Evolutionary conservation across 1,140 invertebrate species (phyloP).

Genomic region (Solen grandis): DNA sequence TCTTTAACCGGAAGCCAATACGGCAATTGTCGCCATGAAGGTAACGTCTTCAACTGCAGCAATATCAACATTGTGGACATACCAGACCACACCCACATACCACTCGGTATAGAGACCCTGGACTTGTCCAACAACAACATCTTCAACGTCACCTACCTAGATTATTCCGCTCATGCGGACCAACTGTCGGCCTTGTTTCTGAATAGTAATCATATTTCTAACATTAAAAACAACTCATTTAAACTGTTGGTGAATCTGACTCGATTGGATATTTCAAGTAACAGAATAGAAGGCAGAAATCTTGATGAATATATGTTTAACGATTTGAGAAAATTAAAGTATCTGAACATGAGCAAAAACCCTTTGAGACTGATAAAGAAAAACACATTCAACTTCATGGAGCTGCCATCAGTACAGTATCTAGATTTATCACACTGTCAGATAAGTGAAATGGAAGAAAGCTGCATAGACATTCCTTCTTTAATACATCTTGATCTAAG

Average conservation of each 20-base stretch:
- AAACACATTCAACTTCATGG: constrained; percentile 23
- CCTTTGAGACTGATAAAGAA: constrained; percentile 20
- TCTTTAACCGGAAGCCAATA: too few species aligned
- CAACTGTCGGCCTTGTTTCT: constrained; percentile 1
- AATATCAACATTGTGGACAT: background rate
- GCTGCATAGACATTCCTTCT: constrained; percentile 25
- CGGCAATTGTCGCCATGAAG: background rate
- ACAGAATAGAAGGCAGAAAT: constrained; percentile 12
- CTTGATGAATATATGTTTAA: constrained; percentile 40
- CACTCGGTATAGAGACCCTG: background rate
- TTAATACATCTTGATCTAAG: constrained; percentile 35
- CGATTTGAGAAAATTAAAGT: constrained; percentile 21
- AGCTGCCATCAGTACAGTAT: constrained; percentile 8
- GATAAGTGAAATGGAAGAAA: constrained; percentile 9
- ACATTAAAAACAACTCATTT: constrained; percentile 23
- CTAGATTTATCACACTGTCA: constrained; percentile 48
- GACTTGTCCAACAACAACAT: constrained; percentile 36
- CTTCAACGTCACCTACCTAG: constrained; percentile 22
- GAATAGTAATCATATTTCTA: constrained; percentile 29
- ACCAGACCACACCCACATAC: constrained; percentile 14
- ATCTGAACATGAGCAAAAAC: constrained; percentile 21
- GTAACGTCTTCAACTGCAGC: constrained; percentile 18
- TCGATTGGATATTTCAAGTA: constrained; percentile 41
- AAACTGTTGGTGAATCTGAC: constrained; percentile 1
- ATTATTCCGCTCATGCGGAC: background rate